A percentile compares a stretch with the other conserved stretches of the same genome.
Conservation (phyloP, 1,140 invertebrate species). For the Procambarus virginalis region DNA sequence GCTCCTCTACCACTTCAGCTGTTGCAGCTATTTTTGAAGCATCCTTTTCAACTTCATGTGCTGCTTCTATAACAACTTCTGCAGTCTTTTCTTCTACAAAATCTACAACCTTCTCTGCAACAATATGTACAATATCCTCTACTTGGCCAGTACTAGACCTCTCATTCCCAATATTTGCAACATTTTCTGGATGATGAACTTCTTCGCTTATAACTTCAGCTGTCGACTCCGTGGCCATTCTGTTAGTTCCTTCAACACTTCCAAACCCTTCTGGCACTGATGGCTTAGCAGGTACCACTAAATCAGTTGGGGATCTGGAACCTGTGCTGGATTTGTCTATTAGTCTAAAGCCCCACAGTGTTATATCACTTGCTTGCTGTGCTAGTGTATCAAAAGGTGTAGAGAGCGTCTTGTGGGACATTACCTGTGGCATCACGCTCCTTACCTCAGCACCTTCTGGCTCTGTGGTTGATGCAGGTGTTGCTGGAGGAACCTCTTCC, state of each 20-base stretch:
- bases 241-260: background rate
- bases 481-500: slow-evolving; percentile 2
- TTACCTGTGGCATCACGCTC: slow-evolving; percentile 22
- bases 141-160: background rate
- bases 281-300: background rate
- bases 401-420: slow-evolving; percentile 15
- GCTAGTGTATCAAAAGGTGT: slow-evolving; percentile 37
- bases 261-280: slow-evolving; percentile 37
- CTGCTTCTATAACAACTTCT: background rate
- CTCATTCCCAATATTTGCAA: background rate
- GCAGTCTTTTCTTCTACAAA: slow-evolving; percentile 30
- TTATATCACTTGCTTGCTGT: slow-evolving; percentile 52
- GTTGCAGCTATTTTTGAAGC: background rate
- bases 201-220: background rate
- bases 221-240: background rate
- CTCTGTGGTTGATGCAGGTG: slow-evolving; percentile 12
- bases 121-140: background rate
- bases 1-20: slow-evolving; percentile 7
- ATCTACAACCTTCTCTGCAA: background rate
- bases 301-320: background rate
- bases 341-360: slow-evolving; percentile 57
- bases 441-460: slow-evolving; percentile 54
- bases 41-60: slow-evolving; percentile 11
- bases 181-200: background rate
- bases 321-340: slow-evolving; percentile 21